A percentile compares a stretch with the other conserved stretches of the same genome.
Conservation (phyloP, 2,113 vertebrate species). For the Melanerpes formicivorus region DNA sequence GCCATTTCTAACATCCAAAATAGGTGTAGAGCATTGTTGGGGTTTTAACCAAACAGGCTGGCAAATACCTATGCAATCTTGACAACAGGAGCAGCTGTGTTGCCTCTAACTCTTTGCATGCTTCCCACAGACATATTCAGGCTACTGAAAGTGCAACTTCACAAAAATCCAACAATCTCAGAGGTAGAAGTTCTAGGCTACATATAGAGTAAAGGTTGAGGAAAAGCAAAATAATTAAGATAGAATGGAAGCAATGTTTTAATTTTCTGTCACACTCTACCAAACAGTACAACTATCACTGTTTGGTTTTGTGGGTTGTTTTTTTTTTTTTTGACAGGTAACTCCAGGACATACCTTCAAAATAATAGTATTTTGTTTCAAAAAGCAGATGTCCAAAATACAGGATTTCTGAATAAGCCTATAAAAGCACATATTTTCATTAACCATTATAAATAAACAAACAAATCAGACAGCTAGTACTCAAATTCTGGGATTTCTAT, state of each 20-base stretch:
- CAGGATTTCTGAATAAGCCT: accelerated
- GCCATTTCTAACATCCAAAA: not conserved
- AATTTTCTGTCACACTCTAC: not conserved
- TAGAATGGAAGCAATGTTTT: not conserved
- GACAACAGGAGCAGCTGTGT: not conserved
- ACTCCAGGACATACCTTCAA: not conserved
- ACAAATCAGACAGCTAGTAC: not conserved
- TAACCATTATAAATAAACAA: not conserved
- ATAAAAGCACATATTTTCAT: not conserved
- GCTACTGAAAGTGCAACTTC: not conserved
- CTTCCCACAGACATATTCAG: not conserved
- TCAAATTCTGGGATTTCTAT: not conserved
- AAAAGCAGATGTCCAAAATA: not conserved
- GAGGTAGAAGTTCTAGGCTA: not conserved
- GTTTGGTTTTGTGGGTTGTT: too few relatives aligned
- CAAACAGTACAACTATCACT: not conserved
- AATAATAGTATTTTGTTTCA: not conserved
- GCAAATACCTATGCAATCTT: not conserved
- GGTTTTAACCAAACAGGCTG: not conserved
- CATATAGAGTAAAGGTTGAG: not conserved
- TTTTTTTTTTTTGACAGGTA: not conserved
- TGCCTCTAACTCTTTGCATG: not conserved
- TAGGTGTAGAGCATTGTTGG: not conserved
- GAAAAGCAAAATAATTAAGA: not conserved
- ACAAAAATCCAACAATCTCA: not conserved